A percentile compares a stretch with the other conserved stretches of the same genome.
phyloP scores from a whole-genome alignment of 2,797 vertebrate genomes.

The Anguilla obscura region DNA sequence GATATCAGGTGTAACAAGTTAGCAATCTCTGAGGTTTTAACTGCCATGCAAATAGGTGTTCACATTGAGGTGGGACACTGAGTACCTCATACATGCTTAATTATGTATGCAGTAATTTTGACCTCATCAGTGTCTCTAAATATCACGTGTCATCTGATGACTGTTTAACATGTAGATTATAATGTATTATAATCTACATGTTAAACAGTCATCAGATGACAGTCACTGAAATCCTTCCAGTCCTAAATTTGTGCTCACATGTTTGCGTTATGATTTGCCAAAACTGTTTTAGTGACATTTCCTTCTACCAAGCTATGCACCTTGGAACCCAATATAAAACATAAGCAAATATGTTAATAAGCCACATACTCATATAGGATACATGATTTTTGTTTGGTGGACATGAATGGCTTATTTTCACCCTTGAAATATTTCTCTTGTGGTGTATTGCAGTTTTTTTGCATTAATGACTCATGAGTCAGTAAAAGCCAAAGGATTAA shows the following conservation, averaged over 20 bases:
- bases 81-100: not conserved
- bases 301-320: not conserved
- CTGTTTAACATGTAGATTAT: not conserved
- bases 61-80: not conserved
- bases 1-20: not conserved
- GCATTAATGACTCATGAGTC: conserved; percentile 18
- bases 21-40: not conserved
- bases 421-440: not conserved
- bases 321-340: not conserved
- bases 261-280: not conserved
- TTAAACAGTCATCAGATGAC: conserved; percentile 8
- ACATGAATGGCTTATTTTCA: not conserved
- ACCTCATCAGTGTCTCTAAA: not conserved
- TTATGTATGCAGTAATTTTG: conserved; percentile 11
- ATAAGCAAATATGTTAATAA: not conserved
- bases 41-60: not conserved
- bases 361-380: not conserved
- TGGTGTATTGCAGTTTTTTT: not conserved
- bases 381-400: not conserved
- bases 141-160: not conserved
- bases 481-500: not conserved
- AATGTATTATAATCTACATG: not conserved
- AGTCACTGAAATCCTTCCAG: not conserved
- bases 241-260: not conserved
- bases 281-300: not conserved